These are phyloP conservation scores for Solen grandis DNA, from an alignment of 1,140 invertebrate genomes.

Conservation along the genomic window DNA sequence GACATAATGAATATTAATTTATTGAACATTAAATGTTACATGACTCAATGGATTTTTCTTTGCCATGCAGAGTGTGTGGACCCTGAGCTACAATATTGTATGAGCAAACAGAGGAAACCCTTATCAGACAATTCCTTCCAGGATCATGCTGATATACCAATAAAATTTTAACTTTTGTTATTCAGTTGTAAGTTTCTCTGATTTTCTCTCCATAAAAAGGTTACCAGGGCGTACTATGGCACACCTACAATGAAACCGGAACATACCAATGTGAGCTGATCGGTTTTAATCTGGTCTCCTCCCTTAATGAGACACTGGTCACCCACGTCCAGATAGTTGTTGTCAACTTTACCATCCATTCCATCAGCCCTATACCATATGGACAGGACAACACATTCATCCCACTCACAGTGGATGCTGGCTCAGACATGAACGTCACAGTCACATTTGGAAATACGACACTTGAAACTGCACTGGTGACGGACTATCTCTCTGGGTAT, in stretches of 20 bases:
- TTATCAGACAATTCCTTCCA: too few species aligned
- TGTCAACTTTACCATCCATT: conserved; percentile 41
- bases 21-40: too few species aligned
- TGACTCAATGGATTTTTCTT: too few species aligned
- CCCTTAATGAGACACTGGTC: conserved; percentile 1
- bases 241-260: conserved; percentile 29
- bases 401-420: conserved; percentile 22
- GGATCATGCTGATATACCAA: too few species aligned
- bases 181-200: too few species aligned
- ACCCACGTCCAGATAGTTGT: conserved; percentile 44
- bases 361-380: conserved; percentile 51
- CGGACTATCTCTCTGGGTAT: conserved; percentile 18
- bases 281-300: conserved; percentile 47
- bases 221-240: conserved; percentile 37
- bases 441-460: conserved; percentile 43
- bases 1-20: too few species aligned
- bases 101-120: too few species aligned
- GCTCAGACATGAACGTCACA: conserved; percentile 37
- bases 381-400: conserved; percentile 18
- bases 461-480: conserved; percentile 27
- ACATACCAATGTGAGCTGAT: conserved; percentile 31
- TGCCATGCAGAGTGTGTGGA: too few species aligned
- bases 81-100: too few species aligned
- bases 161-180: too few species aligned
- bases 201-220: too few species aligned